A percentile compares a stretch with the other conserved stretches of the same genome.
Evolutionary conservation across 2,113 vertebrate genomes (phyloP).

Genomic region (Gobio gobio): DNA sequence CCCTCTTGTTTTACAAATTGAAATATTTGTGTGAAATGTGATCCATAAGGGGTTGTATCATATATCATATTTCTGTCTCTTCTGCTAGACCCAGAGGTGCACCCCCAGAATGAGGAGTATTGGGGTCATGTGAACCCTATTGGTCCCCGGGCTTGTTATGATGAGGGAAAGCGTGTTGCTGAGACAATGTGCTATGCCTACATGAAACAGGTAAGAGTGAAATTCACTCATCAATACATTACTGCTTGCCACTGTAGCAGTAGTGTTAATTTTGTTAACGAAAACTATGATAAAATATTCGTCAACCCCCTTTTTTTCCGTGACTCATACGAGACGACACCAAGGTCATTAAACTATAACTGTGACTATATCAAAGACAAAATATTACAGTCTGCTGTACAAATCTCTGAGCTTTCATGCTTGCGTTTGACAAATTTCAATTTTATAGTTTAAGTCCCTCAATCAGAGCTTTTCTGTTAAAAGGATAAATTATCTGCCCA

Average conservation of each 20-base stretch:
- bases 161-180: slow-evolving; percentile 96
- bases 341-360: no score
- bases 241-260: neutral
- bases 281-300: no score
- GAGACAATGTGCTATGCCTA: slow-evolving; percentile 99
- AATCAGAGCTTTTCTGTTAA: no score
- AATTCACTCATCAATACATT: neutral
- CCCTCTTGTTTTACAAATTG: neutral
- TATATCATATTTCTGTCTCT: slow-evolving; percentile 23
- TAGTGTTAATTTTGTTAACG: no score
- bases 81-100: slow-evolving; percentile 92
- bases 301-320: no score
- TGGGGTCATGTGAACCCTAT: slow-evolving; percentile 99
- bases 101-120: slow-evolving; percentile 97
- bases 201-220: slow-evolving; percentile 92
- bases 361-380: no score
- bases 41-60: neutral
- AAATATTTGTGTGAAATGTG: neutral
- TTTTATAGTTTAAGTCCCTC: no score
- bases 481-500: no score
- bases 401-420: no score
- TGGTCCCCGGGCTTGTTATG: slow-evolving; percentile 95
- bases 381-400: no score
- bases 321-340: no score
- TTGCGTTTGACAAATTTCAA: no score